These are phyloP conservation scores for Brotogeris chrysoptera DNA, from an alignment of 2,797 vertebrate species.

Conservation along the genomic window DNA sequence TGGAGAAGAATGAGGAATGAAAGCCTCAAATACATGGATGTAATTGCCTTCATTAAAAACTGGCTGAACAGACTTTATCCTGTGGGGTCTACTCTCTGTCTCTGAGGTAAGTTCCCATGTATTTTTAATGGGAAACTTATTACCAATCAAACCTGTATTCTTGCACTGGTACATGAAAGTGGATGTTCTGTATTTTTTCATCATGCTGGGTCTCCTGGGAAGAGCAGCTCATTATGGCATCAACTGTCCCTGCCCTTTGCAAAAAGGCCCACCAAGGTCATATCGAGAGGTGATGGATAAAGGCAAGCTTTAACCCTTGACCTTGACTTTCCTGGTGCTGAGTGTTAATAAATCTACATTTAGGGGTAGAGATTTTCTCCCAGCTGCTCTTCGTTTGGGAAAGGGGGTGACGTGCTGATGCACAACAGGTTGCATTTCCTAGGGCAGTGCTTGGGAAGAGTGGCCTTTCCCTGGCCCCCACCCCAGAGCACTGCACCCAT, in stretches of 20 bases:
- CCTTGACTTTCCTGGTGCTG: conserved; percentile 54
- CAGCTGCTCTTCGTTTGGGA: conserved; percentile 46
- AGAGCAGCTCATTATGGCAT: conserved; percentile 31
- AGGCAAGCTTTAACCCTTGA: conserved; percentile 64
- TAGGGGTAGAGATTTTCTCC: conserved; percentile 40
- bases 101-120: conserved; percentile 27
- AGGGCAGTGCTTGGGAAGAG: neutral
- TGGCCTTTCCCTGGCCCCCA: neutral
- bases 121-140: conserved; percentile 60
- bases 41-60: conserved; percentile 46
- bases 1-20: neutral
- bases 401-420: neutral
- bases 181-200: conserved; percentile 28
- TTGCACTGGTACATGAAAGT: conserved; percentile 16
- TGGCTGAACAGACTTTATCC: neutral
- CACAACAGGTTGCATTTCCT: conserved; percentile 61
- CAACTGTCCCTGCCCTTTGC: conserved; percentile 63
- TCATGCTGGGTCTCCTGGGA: conserved; percentile 42
- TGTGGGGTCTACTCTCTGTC: conserved; percentile 1
- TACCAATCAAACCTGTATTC: conserved; percentile 30
- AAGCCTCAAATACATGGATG: neutral
- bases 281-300: conserved; percentile 60
- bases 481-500: accelerated
- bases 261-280: conserved; percentile 51
- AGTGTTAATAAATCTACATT: conserved; percentile 65